These are phyloP conservation scores for Neosilurus hyrtlii DNA, from an alignment of 2,797 vertebrate genomes.

Conservation along the genomic window DNA sequence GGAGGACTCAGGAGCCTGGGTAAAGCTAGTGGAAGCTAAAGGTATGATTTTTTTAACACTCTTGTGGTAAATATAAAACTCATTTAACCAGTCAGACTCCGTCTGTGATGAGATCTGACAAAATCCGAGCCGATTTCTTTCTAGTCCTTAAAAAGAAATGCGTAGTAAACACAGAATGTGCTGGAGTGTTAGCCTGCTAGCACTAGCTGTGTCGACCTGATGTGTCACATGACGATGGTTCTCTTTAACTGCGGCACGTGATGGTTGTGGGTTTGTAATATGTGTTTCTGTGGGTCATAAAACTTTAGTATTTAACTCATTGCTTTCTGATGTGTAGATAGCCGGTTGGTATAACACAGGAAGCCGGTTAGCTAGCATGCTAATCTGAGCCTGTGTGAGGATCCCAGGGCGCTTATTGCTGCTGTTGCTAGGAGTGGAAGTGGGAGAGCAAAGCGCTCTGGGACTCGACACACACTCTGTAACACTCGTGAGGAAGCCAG, in stretches of 20 bases:
- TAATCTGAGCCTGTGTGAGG: not conserved
- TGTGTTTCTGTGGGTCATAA: not conserved
- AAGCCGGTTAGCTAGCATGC: conserved; percentile 15
- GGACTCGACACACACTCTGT: not conserved
- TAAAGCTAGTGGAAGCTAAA: not conserved
- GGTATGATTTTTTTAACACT: not conserved
- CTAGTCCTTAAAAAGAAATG: not conserved
- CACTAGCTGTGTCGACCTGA: not conserved
- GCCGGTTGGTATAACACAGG: not conserved
- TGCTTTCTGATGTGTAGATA: not conserved
- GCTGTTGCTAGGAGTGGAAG: not conserved
- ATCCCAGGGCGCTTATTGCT: no score
- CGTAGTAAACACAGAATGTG: not conserved
- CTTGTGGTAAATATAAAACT: not conserved
- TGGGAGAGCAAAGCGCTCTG: not conserved
- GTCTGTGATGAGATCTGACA: not conserved
- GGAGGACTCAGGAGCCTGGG: not conserved
- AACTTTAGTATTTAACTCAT: not conserved
- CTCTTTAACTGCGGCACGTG: not conserved
- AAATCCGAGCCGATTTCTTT: not conserved
- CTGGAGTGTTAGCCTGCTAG: not conserved
- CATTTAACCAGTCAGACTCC: not conserved
- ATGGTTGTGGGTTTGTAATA: accelerated
- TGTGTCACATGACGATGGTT: not conserved
- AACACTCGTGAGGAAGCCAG: not conserved